Conservation (phyloP, 2,113 vertebrate genomes). For the Tichodroma muraria region DNA sequence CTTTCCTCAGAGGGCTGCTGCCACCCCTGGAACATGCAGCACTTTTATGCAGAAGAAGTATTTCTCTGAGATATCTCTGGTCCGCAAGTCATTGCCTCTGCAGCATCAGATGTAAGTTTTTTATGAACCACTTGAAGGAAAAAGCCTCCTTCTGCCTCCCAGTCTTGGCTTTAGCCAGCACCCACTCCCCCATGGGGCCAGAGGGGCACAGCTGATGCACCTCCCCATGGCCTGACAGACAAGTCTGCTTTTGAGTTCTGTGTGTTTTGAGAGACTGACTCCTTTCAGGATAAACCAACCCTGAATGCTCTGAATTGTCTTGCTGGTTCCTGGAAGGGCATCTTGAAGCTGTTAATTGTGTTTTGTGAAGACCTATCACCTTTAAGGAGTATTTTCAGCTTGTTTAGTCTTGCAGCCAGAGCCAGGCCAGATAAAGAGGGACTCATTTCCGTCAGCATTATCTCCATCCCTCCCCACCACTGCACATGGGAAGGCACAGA, state of each 20-base stretch:
- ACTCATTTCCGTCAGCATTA: neutral
- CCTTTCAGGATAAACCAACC: neutral
- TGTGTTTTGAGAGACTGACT: neutral
- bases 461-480: neutral
- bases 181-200: accelerated
- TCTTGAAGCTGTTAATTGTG: neutral
- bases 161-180: neutral
- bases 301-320: accelerated
- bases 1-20: neutral
- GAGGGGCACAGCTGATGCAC: neutral
- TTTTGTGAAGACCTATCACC: neutral
- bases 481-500: neutral
- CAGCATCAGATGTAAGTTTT: neutral
- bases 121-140: accelerated
- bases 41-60: neutral
- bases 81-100: neutral
- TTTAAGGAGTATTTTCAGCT: neutral
- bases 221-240: neutral
- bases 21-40: neutral
- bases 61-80: neutral
- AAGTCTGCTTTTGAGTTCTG: neutral
- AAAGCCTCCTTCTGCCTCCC: neutral
- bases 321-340: neutral
- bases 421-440: neutral
- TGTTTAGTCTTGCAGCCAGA: neutral